A percentile compares a stretch with the other conserved stretches of the same genome.
Evolutionary conservation across 2,888 invertebrate species (phyloP).

Genomic region (Limnephilus marmoratus): DNA sequence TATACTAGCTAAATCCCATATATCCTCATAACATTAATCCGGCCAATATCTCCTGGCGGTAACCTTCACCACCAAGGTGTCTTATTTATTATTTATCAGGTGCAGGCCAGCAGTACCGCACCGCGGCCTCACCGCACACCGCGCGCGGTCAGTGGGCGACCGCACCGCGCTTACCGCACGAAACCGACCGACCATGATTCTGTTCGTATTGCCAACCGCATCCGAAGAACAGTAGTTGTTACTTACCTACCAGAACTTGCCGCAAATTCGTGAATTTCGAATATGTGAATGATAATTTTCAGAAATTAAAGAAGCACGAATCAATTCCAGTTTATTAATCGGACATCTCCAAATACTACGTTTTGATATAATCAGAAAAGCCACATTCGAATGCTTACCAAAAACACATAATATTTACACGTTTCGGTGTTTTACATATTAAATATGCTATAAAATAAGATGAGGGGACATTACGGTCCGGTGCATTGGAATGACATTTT

Average conservation of each 20-base stretch:
- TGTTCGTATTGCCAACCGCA: background rate
- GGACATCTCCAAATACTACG: too few species aligned
- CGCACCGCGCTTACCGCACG: background rate
- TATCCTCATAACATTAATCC: background rate
- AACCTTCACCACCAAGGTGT: background rate
- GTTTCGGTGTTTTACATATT: too few species aligned
- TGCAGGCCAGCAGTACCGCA: background rate
- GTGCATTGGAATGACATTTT: too few species aligned
- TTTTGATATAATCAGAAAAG: too few species aligned
- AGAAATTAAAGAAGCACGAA: too few species aligned
- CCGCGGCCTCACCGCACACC: background rate
- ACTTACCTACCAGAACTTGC: background rate
- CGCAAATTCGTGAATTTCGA: background rate
- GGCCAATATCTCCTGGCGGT: background rate
- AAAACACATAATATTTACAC: too few species aligned
- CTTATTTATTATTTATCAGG: slow-evolving; percentile 41
- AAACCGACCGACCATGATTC: slow-evolving; percentile 7
- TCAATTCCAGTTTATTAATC: too few species aligned
- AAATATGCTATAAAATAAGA: too few species aligned
- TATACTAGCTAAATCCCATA: background rate
- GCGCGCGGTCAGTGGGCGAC: background rate
- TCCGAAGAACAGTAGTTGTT: background rate
- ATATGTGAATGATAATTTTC: background rate
- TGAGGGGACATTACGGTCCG: too few species aligned
- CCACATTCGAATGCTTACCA: too few species aligned